phyloP scores from a whole-genome alignment of 1,140 invertebrate species.

The Atta cephalotes region DNA sequence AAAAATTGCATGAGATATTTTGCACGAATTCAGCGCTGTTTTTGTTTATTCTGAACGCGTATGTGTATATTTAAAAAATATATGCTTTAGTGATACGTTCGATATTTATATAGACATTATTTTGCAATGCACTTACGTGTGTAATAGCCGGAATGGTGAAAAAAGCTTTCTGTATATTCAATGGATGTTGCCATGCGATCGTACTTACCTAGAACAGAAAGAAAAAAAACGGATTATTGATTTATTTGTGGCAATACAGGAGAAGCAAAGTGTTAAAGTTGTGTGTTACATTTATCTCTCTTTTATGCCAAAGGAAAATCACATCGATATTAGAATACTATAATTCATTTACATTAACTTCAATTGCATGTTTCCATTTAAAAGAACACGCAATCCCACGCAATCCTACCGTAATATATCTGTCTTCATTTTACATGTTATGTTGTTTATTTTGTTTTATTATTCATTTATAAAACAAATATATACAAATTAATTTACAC shows the following conservation, averaged over 20 bases:
- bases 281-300: slow-evolving; percentile 28
- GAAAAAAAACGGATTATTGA: slow-evolving; percentile 68
- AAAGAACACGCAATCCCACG: neutral
- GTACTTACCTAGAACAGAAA: slow-evolving; percentile 79
- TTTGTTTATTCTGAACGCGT: neutral
- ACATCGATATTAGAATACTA: neutral
- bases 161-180: neutral
- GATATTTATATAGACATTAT: slow-evolving; percentile 33
- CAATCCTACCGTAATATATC: neutral
- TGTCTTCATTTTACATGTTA: neutral
- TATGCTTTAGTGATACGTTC: neutral
- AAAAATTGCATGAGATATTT: neutral
- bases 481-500: neutral
- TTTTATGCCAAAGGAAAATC: slow-evolving; percentile 51
- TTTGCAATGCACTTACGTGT: slow-evolving; percentile 45
- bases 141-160: neutral
- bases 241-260: slow-evolving; percentile 24
- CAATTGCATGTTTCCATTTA: slow-evolving; percentile 5
- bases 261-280: slow-evolving; percentile 69
- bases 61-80: neutral
- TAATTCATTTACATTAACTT: neutral
- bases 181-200: slow-evolving; percentile 11
- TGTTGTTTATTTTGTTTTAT: slow-evolving; percentile 10
- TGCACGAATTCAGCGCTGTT: neutral
- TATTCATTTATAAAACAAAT: slow-evolving; percentile 8